Evolutionary conservation across 2,888 invertebrate genomes (phyloP), one percentile per base, ranked within the genome.

Genomic region (Harpagoxenus sublaevis): DNA sequence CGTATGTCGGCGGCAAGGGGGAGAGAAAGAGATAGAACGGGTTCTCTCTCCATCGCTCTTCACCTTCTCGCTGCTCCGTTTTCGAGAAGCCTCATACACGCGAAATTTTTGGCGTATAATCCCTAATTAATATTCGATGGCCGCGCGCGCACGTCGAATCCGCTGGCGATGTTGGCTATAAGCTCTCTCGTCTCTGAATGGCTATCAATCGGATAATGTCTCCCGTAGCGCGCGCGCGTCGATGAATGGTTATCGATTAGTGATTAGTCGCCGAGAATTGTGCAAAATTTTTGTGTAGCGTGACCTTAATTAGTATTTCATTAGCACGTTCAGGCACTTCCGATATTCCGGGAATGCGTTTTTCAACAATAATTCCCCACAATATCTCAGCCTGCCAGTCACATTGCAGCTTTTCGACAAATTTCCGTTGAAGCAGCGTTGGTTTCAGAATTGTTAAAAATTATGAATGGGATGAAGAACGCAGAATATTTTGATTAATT

Each of bases 261-360:
- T 62, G 75, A 75, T 75, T 63, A 63, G 35, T 63, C 23, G 63
- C 6, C 39, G 75, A 35, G 63, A 77, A 77, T 77, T 39, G 48
- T 63, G 35, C 23, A 18, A 23, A 48, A 60, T 51, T 77, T 73
- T 77, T 77, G 63, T 48, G 62, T n/a, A 48, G n/a, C 5, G n/a
- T 75, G 75, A 75, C 62, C 75, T 75, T 75, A 75, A 75, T 75
- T 75, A 75, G 31, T 31, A 63, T 75, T 63, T 63, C 62, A 48
- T 63, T 48, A 18, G 35, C 75, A 42, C 12, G 23, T 39, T 9
- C 39, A 31, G 51, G 10, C 6, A 28, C 9, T 28, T 31, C 18
- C 31, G 12, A 45, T 60, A 57, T 74, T 42, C 15, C 10, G 6
- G 1, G 12, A 6, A 62, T 48, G 62, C 35, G n/a, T 35, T 31